Evolutionary conservation across 2,888 invertebrate species (phyloP).

Genomic region (Melikaiella ostensackeni): DNA sequence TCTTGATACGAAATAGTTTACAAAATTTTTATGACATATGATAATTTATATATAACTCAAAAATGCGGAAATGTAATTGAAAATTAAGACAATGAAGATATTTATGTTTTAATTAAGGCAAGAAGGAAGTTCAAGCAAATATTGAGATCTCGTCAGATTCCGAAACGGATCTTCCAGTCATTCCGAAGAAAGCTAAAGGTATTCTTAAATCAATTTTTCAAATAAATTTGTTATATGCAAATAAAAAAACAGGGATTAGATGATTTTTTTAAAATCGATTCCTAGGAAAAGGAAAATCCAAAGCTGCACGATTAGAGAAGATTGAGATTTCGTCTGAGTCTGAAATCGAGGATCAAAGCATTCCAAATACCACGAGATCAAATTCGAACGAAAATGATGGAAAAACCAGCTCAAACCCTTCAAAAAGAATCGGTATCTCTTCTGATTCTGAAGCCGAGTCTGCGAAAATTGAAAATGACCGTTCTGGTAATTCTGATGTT

Average conservation of each 20-base stretch:
- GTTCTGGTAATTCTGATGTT: slow-evolving; percentile 3
- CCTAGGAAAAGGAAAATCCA: neutral
- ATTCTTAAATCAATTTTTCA: neutral
- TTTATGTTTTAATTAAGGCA: neutral
- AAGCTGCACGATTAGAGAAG: neutral
- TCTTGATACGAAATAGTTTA: slow-evolving; percentile 14
- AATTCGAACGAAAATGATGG: neutral
- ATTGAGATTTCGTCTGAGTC: slow-evolving; percentile 6
- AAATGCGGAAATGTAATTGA: too few species aligned
- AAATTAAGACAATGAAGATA: too few species aligned
- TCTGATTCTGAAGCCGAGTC: slow-evolving; percentile 36
- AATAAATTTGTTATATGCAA: neutral
- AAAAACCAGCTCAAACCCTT: neutral
- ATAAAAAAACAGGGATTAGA: neutral
- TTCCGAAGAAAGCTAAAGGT: slow-evolving; percentile 5
- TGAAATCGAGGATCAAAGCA: neutral
- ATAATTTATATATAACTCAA: too few species aligned
- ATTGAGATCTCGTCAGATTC: slow-evolving; percentile 15
- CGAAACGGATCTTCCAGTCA: slow-evolving; percentile 4
- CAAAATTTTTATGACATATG: neutral
- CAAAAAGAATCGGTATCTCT: neutral
- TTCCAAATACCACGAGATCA: neutral
- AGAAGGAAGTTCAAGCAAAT: neutral
- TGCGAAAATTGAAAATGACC: slow-evolving; percentile 7
- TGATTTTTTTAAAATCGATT: neutral